These are phyloP conservation scores for Autographa gamma DNA, from an alignment of 2,888 invertebrate species.

Conservation along the genomic window DNA sequence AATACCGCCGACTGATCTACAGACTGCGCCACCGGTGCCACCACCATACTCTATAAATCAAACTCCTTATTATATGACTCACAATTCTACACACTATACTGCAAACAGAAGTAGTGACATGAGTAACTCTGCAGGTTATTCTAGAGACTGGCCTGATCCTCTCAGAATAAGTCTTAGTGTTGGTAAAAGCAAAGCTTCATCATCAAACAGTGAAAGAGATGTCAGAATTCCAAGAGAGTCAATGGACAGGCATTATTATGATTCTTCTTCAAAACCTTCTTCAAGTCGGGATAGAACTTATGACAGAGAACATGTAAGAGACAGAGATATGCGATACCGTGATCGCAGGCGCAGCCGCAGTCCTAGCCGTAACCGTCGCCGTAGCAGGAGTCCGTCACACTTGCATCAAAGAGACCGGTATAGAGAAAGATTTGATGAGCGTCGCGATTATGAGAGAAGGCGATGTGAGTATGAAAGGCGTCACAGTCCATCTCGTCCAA, in stretches of 20 bases:
- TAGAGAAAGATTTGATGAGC: constrained; percentile 55
- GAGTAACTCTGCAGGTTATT: constrained; percentile 12
- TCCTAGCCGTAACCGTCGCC: constrained; percentile 61
- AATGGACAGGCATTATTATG: constrained; percentile 36
- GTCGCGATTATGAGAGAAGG: constrained; percentile 69
- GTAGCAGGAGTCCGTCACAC: constrained; percentile 59
- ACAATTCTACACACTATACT: constrained; percentile 4
- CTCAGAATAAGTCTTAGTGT: constrained; percentile 12
- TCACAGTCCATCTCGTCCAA: constrained; percentile 63
- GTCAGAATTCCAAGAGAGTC: constrained; percentile 16
- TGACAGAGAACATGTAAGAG: constrained; percentile 53
- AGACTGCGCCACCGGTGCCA: constrained; percentile 33
- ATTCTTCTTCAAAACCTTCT: constrained; percentile 58
- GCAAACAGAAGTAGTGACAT: not conserved
- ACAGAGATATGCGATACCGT: constrained; percentile 58
- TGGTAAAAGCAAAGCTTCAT: constrained; percentile 28
- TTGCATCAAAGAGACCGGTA: constrained; percentile 63
- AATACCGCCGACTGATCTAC: constrained; percentile 52
- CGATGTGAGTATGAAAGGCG: constrained; percentile 69
- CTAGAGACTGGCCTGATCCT: constrained; percentile 22
- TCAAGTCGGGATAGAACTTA: constrained; percentile 57
- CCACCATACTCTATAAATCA: constrained; percentile 44
- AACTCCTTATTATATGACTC: constrained; percentile 10
- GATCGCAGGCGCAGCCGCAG: constrained; percentile 65
- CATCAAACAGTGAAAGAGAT: constrained; percentile 20